Percentiles rank a stretch among this genome's conserved stretches.
These are phyloP conservation scores for Scaptomyza flava DNA, from an alignment of 2,888 invertebrate species.

Conservation along the genomic window DNA sequence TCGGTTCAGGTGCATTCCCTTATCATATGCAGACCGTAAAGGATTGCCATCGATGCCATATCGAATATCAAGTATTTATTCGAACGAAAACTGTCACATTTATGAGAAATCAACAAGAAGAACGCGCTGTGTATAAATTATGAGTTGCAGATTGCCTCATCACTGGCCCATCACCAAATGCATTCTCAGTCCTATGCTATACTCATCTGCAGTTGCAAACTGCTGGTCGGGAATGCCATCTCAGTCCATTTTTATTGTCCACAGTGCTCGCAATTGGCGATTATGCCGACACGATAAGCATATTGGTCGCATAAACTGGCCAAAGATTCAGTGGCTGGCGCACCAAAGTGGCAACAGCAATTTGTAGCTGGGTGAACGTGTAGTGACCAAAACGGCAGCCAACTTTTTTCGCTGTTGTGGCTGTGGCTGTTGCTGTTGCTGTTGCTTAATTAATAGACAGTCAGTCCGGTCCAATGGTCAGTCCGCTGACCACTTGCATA, in stretches of 20 bases:
- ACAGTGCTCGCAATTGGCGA: constrained; percentile 51
- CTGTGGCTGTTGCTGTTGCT: constrained; percentile 10
- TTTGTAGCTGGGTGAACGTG: constrained; percentile 77
- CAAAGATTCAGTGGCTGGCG: constrained; percentile 56
- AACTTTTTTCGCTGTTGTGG: constrained; percentile 38
- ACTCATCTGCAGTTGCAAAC: constrained; percentile 1
- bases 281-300: constrained; percentile 64
- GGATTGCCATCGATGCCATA: constrained; percentile 28
- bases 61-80: constrained; percentile 25
- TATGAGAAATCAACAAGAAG: constrained; percentile 31
- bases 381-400: constrained; percentile 76
- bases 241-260: constrained; percentile 65
- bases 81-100: constrained; percentile 50
- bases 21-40: constrained; percentile 29
- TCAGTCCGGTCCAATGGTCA: constrained; percentile 26
- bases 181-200: constrained; percentile 11
- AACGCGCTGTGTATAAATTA: constrained; percentile 53
- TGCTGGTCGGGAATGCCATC: constrained; percentile 47
- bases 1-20: constrained; percentile 19
- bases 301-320: constrained; percentile 58
- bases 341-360: constrained; percentile 79
- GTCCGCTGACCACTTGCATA: constrained; percentile 64
- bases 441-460: constrained; percentile 62
- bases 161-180: constrained; percentile 19
- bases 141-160: constrained; percentile 43